phyloP scores from a whole-genome alignment of 2,113 vertebrate species.

The Anoura caudifer region DNA sequence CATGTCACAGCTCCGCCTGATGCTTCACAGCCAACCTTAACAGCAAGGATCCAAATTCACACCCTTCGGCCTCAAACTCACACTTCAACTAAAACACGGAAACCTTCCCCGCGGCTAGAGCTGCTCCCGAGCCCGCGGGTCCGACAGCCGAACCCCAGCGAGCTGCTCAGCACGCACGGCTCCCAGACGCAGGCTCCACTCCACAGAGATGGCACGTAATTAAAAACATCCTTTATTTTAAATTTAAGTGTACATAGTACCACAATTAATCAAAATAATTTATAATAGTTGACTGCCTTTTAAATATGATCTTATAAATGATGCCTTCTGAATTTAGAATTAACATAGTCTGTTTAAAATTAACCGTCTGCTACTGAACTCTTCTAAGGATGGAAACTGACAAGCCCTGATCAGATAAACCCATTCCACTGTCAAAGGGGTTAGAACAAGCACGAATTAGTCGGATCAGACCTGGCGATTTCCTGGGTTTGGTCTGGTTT shows the following conservation, averaged over 20 bases:
- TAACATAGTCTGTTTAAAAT: constrained; percentile 15
- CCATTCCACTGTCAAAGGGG: constrained; percentile 54
- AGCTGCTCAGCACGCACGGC: too few relatives aligned
- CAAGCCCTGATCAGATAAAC: constrained; percentile 58
- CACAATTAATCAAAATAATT: constrained; percentile 80
- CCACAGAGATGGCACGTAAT: not conserved
- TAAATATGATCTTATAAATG: constrained; percentile 74
- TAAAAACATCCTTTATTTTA: constrained; percentile 78
- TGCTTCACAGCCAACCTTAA: not conserved
- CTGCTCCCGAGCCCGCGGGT: accelerated
- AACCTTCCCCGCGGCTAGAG: accelerated
- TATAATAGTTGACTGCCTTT: constrained; percentile 77
- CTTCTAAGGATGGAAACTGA: constrained; percentile 64
- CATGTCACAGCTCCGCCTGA: too few relatives aligned
- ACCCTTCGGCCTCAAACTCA: not conserved
- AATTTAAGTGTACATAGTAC: constrained; percentile 74
- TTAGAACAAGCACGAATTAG: constrained; percentile 38
- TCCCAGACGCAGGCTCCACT: not conserved
- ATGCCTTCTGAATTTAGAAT: constrained; percentile 47
- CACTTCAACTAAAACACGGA: not conserved
- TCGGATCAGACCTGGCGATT: not conserved
- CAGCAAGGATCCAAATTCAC: not conserved
- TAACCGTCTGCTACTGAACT: constrained; percentile 41
- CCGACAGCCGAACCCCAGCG: not conserved
- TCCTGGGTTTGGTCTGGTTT: constrained; percentile 33